phyloP scores from a whole-genome alignment of 2,797 vertebrate species.

The Alectoris magna region DNA sequence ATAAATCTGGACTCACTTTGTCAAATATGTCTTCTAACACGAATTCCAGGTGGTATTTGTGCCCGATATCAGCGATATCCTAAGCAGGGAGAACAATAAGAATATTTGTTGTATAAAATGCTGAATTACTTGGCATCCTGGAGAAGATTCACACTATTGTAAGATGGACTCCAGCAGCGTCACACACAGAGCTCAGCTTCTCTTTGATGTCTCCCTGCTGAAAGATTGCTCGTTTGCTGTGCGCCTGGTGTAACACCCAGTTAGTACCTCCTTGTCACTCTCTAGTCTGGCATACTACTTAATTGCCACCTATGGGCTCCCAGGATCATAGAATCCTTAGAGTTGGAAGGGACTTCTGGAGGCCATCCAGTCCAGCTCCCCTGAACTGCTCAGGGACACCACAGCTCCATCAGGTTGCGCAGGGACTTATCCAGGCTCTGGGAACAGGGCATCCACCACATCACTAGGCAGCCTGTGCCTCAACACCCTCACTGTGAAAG shows the following conservation, averaged over 20 bases:
- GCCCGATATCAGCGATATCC: conserved; percentile 83
- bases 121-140: background rate
- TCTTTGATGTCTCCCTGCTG: background rate
- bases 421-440: too few species aligned
- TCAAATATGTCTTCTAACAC: conserved; percentile 81
- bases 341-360: too few species aligned
- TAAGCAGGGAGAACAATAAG: conserved; percentile 60
- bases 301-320: fast-evolving
- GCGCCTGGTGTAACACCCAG: too few species aligned
- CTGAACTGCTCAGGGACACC: too few species aligned
- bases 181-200: too few species aligned
- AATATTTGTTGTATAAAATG: background rate
- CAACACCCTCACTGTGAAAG: too few species aligned
- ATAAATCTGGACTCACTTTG: conserved; percentile 81
- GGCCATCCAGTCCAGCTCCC: too few species aligned
- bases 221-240: background rate
- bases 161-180: fast-evolving
- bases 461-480: too few species aligned
- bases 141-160: fast-evolving
- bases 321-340: too few species aligned
- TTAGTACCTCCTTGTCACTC: fast-evolving
- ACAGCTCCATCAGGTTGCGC: too few species aligned
- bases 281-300: fast-evolving
- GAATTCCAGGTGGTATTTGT: conserved; percentile 87
- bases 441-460: too few species aligned